Evolutionary conservation across 1,140 invertebrate genomes (phyloP), one percentile per base, ranked within the genome.

Genomic region (Gonatopus flavifemur): DNA sequence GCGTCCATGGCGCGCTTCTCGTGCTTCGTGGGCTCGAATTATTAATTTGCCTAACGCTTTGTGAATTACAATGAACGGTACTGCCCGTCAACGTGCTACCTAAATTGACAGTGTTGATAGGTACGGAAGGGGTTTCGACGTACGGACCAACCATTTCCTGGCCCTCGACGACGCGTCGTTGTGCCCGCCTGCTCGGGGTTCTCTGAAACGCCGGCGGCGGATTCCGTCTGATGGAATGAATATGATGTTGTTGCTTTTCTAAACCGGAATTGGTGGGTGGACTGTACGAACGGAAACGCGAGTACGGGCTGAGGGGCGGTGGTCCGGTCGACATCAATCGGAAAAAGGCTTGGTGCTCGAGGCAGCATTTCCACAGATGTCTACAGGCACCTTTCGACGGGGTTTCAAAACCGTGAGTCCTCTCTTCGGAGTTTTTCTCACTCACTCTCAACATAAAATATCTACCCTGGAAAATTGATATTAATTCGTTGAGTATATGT

Each of bases 281-380:
- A 80, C 58, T 74, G 82, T 81, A 69, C 81, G 83, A 57, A 80
- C 88, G 39, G 85, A 86, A 58, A 84, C 87, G 77, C 82, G 90
- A 77, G 36, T 78, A 78, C 0, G 75, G 76, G 37, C 75, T 77
- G 12, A 78, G 24, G 0, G 75, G 76, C 3, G 75, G 76, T 25
- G 75, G 75, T 2, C 75, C 76, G 0, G 75, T 76, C 13, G 75
- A 69, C 69, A 93, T 89, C 33, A 98, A 80, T 40, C 96, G 84
- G 82, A 98, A 99, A 82, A 99, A 99, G 3, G 92, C 91, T 77
- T 98, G 96, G 74, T 98, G 95, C 68, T 99, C 97, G 19, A 97
- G 87, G 66, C 95, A 97, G 80, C 96, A 98, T 66, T 96, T 94
- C 94, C 96, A 98, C 40, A 99, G 80, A 80, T 99, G 96, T 69